These are phyloP conservation scores for Drosophila baimaii DNA, from an alignment of 1,140 invertebrate species.

Conservation along the genomic window DNA sequence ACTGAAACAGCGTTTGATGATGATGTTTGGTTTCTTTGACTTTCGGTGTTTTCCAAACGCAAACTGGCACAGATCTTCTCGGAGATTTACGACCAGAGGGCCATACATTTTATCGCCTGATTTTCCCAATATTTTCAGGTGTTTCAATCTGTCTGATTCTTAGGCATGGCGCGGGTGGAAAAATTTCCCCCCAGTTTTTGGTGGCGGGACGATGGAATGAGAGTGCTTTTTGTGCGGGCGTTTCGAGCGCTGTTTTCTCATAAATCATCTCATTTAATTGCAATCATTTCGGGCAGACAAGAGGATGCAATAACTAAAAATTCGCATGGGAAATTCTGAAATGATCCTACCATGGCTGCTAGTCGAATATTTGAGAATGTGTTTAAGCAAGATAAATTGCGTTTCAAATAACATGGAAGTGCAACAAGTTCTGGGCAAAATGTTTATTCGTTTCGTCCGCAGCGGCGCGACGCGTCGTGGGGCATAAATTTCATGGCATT, in stretches of 20 bases:
- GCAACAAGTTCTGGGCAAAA: constrained; percentile 68
- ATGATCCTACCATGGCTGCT: constrained; percentile 35
- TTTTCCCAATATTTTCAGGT: constrained; percentile 67
- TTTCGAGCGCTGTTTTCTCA: constrained; percentile 40
- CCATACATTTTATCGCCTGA: constrained; percentile 48
- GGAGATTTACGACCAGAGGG: constrained; percentile 62
- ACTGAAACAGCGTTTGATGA: constrained; percentile 54
- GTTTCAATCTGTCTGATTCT: constrained; percentile 60
- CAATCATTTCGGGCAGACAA: constrained; percentile 64
- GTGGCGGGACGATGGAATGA: not conserved
- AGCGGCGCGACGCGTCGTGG: constrained; percentile 49
- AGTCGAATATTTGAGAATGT: constrained; percentile 42
- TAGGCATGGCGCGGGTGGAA: constrained; percentile 24
- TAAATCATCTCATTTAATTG: constrained; percentile 79
- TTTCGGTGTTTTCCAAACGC: constrained; percentile 59
- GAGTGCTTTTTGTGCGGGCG: constrained; percentile 52
- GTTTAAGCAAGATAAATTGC: constrained; percentile 68
- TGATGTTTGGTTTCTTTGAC: constrained; percentile 41
- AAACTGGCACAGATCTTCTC: constrained; percentile 58
- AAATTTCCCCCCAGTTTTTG: constrained; percentile 25
- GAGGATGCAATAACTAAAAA: constrained; percentile 29
- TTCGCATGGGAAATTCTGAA: constrained; percentile 45
- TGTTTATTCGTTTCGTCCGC: constrained; percentile 52
- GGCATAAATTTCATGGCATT: constrained; percentile 66
- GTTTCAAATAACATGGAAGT: constrained; percentile 67